These are phyloP conservation scores for Euproctis similis DNA, from an alignment of 2,888 invertebrate genomes.

Conservation along the genomic window DNA sequence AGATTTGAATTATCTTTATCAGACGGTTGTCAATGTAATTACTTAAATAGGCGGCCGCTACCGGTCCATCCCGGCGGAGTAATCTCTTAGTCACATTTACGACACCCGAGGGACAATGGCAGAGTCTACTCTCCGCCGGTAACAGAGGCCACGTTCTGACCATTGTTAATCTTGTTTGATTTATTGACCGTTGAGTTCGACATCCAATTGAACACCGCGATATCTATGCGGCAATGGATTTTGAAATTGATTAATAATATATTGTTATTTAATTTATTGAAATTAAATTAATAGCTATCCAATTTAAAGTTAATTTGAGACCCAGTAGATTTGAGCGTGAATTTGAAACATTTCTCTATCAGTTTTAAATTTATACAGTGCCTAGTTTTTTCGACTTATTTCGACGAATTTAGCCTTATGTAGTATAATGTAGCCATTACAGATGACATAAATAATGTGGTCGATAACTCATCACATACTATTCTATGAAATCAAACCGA, in stretches of 20 bases:
- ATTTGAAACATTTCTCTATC: too few species aligned
- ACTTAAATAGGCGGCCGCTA: constrained; percentile 7
- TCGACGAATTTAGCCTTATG: too few species aligned
- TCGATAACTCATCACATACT: too few species aligned
- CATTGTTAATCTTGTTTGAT: constrained; percentile 18
- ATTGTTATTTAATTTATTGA: too few species aligned
- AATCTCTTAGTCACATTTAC: constrained; percentile 14
- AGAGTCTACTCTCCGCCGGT: constrained; percentile 12
- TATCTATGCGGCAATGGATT: constrained; percentile 1
- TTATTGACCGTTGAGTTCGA: constrained; percentile 14
- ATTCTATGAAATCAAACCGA: too few species aligned
- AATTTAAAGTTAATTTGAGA: too few species aligned
- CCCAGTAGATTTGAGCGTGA: too few species aligned
- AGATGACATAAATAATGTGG: too few species aligned
- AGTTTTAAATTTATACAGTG: too few species aligned
- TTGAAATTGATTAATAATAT: constrained; percentile 1
- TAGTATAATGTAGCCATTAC: too few species aligned
- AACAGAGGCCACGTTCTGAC: constrained; percentile 11
- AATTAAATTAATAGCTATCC: too few species aligned
- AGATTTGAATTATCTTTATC: constrained; percentile 3
- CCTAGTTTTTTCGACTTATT: too few species aligned
- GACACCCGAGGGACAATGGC: constrained; percentile 16
- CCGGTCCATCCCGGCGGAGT: constrained; percentile 4
- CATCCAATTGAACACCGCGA: constrained; percentile 7
- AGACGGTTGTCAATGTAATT: constrained; percentile 5